These are phyloP conservation scores for Montipora cactus DNA, from an alignment of 64 coral and sea anemone genomes.

Conservation along the genomic window DNA sequence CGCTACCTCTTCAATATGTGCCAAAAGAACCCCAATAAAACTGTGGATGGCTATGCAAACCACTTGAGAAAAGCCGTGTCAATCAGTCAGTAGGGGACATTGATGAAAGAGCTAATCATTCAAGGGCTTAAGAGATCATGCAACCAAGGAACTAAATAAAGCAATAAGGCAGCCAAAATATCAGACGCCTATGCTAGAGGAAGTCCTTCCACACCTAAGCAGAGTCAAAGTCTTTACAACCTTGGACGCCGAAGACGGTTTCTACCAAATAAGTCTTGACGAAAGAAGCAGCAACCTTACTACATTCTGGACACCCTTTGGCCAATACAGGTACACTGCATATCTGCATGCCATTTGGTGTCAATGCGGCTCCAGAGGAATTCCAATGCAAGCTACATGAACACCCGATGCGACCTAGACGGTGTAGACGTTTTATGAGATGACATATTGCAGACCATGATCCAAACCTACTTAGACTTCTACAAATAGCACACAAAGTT, in stretches of 20 bases:
- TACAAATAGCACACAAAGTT: slow-evolving; percentile 48
- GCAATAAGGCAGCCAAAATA: no score
- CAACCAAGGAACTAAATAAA: no score
- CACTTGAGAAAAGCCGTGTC: no score
- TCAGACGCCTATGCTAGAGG: no score
- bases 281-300: slow-evolving; percentile 28
- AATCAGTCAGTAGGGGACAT: no score
- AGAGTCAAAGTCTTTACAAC: slow-evolving; percentile 11
- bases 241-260: slow-evolving; percentile 51
- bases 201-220: no score
- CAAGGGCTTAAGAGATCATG: no score
- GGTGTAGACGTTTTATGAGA: slow-evolving; percentile 45
- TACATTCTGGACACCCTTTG: slow-evolving; percentile 53
- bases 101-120: no score
- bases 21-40: no score
- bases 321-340: slow-evolving; percentile 26
- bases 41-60: no score
- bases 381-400: slow-evolving; percentile 52
- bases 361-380: slow-evolving; percentile 59
- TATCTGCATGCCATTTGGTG: slow-evolving; percentile 58
- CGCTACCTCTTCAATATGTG: no score
- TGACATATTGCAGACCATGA: slow-evolving; percentile 54
- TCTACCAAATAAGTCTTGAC: slow-evolving; percentile 58
- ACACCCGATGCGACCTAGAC: slow-evolving; percentile 11
- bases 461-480: slow-evolving; percentile 30